Evolutionary conservation across 2,888 invertebrate genomes (phyloP).

Genomic region (Limenitis camilla): DNA sequence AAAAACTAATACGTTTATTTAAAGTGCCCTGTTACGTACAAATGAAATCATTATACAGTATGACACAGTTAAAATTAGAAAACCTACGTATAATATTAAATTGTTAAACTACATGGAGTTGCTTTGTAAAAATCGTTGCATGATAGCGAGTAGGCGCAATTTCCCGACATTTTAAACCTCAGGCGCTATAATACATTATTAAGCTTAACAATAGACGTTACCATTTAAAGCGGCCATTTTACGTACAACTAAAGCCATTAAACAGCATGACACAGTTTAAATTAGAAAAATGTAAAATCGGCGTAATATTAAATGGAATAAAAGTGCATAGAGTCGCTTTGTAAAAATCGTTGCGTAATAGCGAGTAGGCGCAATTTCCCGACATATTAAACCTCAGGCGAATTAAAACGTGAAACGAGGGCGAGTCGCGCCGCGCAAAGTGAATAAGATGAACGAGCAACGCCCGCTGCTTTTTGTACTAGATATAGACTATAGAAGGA

Average conservation of each 20-base stretch:
- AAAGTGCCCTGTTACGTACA: too few relatives aligned
- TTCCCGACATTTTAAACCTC: too few relatives aligned
- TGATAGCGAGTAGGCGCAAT: too few relatives aligned
- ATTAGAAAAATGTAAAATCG: conserved; percentile 2
- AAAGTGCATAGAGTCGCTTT: conserved; percentile 4
- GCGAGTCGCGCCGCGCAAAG: conserved; percentile 8
- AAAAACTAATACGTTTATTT: too few relatives aligned
- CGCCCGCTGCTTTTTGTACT: conserved; percentile 1
- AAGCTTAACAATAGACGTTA: background rate
- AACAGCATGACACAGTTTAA: background rate
- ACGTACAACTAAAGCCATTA: background rate
- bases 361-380: conserved; percentile 14
- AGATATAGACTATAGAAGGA: background rate
- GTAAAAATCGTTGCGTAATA: conserved; percentile 7
- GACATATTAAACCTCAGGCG: conserved; percentile 11
- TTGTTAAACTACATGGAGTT: too few relatives aligned
- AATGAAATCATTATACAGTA: too few relatives aligned
- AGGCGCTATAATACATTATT: too few relatives aligned
- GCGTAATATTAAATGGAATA: conserved; percentile 1
- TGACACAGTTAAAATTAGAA: too few relatives aligned
- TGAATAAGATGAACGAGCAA: conserved; percentile 10
- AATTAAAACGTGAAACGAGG: conserved; percentile 10
- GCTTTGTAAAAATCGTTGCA: too few relatives aligned
- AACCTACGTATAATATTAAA: too few relatives aligned
- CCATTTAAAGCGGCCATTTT: background rate